A percentile compares a stretch with the other conserved stretches of the same genome.
phyloP scores from a whole-genome alignment of 2,113 vertebrate genomes.

The Lepus europaeus region DNA sequence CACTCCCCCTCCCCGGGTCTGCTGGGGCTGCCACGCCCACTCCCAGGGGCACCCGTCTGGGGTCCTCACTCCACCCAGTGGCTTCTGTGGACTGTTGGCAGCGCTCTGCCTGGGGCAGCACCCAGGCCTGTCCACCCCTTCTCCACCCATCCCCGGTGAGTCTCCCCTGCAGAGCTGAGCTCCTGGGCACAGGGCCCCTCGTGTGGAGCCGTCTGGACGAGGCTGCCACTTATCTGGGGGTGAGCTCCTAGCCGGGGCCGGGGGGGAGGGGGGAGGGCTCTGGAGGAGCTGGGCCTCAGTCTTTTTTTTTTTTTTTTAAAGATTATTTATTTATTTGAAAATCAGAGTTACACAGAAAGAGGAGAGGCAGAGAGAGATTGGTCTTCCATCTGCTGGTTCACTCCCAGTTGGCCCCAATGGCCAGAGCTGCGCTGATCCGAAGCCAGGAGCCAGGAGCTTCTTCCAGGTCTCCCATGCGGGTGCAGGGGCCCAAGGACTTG shows the following conservation, averaged over 20 bases:
- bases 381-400: no score
- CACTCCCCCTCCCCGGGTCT: not conserved
- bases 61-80: not conserved
- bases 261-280: not conserved
- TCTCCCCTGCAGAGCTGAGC: not conserved
- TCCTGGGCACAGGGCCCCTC: not conserved
- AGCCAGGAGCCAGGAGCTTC: no score
- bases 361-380: no score
- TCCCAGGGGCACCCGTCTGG: fast-evolving
- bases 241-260: not conserved
- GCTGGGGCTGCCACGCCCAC: not conserved
- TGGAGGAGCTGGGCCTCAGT: no score
- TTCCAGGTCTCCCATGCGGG: no score
- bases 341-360: no score
- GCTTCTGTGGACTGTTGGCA: not conserved
- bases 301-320: no score
- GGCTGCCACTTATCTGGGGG: not conserved
- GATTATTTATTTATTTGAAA: no score
- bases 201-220: not conserved
- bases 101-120: not conserved
- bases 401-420: no score
- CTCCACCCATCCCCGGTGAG: not conserved
- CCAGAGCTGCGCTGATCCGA: no score
- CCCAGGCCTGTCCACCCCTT: no score
- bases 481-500: no score